Percentiles rank a stretch among this genome's conserved stretches.
phyloP scores from a whole-genome alignment of 2,888 invertebrate species.

The Bedellia somnulentella region DNA sequence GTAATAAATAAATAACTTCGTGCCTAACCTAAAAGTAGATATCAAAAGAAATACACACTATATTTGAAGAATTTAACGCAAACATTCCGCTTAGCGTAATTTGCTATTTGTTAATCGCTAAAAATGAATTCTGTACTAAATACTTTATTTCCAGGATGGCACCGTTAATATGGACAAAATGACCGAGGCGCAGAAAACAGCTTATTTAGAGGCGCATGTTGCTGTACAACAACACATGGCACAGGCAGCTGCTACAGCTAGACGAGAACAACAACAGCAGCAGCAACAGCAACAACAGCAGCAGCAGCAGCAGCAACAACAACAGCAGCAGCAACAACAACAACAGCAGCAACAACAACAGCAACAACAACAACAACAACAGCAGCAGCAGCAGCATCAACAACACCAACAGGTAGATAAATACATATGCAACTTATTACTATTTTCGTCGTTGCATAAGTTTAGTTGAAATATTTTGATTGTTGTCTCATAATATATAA shows the following conservation, averaged over 20 bases:
- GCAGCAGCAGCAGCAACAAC: slow-evolving; percentile 15
- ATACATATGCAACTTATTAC: too few species aligned
- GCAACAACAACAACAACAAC: slow-evolving; percentile 32
- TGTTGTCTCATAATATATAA: too few species aligned
- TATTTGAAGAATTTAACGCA: too few species aligned
- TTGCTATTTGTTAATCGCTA: too few species aligned
- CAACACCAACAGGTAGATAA: slow-evolving; percentile 32
- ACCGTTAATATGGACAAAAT: slow-evolving; percentile 76
- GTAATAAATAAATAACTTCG: too few species aligned
- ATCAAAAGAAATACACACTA: too few species aligned
- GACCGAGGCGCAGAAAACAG: slow-evolving; percentile 73
- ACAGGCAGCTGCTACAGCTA: slow-evolving; percentile 64
- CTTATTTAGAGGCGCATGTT: slow-evolving; percentile 74
- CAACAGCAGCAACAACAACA: slow-evolving; percentile 34
- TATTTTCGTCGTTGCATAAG: too few species aligned
- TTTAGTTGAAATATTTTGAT: too few species aligned
- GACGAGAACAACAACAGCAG: slow-evolving; percentile 50
- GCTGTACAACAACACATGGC: slow-evolving; percentile 79
- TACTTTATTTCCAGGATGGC: slow-evolving; percentile 64
- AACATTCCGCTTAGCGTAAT: too few species aligned
- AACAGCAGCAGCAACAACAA: slow-evolving; percentile 12
- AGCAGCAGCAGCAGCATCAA: slow-evolving; percentile 34
- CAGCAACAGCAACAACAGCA: slow-evolving; percentile 34
- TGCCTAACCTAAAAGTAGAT: too few species aligned
- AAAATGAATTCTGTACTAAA: too few species aligned